phyloP scores from a whole-genome alignment of 2,113 vertebrate species.

The Podocnemis expansa region DNA sequence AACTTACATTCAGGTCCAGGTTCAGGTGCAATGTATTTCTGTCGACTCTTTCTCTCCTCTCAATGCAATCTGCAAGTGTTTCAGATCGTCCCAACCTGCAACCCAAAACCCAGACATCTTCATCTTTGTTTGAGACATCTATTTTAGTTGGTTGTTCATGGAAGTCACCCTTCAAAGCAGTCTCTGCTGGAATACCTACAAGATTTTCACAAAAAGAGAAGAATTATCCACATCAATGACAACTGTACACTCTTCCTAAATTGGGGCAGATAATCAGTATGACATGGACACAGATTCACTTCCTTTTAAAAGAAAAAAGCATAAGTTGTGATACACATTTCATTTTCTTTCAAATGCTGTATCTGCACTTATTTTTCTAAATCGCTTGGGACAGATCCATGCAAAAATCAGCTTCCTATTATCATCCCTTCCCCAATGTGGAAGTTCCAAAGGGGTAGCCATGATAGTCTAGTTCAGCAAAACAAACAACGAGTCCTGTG shows the following conservation, averaged over 20 bases:
- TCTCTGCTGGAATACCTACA: constrained; percentile 64
- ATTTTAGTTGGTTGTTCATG: constrained; percentile 61
- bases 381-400: not conserved
- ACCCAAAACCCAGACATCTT: constrained; percentile 70
- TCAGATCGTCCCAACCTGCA: constrained; percentile 64
- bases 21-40: constrained; percentile 69
- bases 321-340: not conserved
- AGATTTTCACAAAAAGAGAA: constrained; percentile 39
- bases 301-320: not conserved
- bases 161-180: constrained; percentile 69
- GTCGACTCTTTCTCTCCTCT: constrained; percentile 70
- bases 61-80: constrained; percentile 60
- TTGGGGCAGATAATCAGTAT: not conserved
- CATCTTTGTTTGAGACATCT: constrained; percentile 69
- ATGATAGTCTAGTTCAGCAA: too few relatives aligned
- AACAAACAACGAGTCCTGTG: too few relatives aligned
- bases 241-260: not conserved
- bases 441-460: too few relatives aligned
- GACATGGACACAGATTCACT: not conserved
- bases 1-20: constrained; percentile 80
- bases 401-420: not conserved
- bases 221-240: not conserved
- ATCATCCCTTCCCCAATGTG: not conserved
- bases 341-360: not conserved
- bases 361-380: not conserved